These are phyloP conservation scores for Acipenser transmontanus DNA, from an alignment of 2,797 vertebrate species.

Conservation along the genomic window DNA sequence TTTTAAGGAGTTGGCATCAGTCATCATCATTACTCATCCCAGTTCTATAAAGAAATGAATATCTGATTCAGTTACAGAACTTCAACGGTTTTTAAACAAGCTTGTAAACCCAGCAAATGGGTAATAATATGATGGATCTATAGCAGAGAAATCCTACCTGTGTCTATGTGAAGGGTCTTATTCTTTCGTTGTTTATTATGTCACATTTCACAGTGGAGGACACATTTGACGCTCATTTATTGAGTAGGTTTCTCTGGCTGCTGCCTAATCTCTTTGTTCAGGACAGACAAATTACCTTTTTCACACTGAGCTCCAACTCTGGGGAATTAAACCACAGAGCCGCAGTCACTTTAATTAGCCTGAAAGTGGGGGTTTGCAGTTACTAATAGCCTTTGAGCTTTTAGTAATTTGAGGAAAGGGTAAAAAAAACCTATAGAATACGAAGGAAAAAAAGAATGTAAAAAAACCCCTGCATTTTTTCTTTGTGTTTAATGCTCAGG, in stretches of 20 bases:
- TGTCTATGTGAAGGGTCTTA: background rate
- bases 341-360: conserved; percentile 98
- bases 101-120: too few relatives aligned
- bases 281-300: conserved; percentile 98
- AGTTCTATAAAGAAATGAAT: too few relatives aligned
- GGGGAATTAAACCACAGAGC: conserved; percentile 89
- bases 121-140: too few relatives aligned
- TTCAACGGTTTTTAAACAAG: too few relatives aligned
- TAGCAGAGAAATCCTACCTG: conserved; percentile 29
- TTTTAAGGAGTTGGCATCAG: too few relatives aligned
- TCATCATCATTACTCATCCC: too few relatives aligned
- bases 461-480: conserved; percentile 40
- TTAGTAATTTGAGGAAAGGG: conserved; percentile 80
- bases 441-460: conserved; percentile 48
- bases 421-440: conserved; percentile 48
- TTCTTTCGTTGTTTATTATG: conserved; percentile 49
- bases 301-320: conserved; percentile 85
- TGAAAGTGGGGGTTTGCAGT: conserved; percentile 83
- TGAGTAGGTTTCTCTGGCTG: conserved; percentile 85
- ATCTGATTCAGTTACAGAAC: too few relatives aligned
- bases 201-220: conserved; percentile 60
- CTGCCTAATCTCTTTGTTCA: conserved; percentile 94
- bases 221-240: conserved; percentile 94
- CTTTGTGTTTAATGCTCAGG: too few relatives aligned
- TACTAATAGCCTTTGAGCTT: conserved; percentile 87